These are phyloP conservation scores for Noturus placidus DNA, from an alignment of 2,113 vertebrate species.

Conservation along the genomic window DNA sequence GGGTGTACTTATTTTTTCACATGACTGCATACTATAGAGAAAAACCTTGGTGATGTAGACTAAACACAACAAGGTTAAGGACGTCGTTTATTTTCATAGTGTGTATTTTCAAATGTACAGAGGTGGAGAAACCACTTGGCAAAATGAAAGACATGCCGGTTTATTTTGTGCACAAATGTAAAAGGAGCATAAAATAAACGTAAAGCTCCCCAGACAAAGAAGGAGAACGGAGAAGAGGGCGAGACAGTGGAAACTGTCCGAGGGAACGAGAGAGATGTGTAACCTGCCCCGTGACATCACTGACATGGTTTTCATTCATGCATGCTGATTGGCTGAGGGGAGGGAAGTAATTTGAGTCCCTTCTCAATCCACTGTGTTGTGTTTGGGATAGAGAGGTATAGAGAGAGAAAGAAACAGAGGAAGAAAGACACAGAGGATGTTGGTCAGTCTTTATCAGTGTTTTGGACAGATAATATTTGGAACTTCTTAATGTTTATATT, in stretches of 20 bases:
- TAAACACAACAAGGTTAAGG: not conserved
- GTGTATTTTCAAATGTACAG: not conserved
- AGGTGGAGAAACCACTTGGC: not conserved
- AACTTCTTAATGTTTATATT: slow-evolving; percentile 18
- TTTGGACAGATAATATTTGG: not conserved
- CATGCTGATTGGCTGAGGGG: slow-evolving; percentile 70
- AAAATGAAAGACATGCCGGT: not conserved
- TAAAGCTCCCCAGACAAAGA: not conserved
- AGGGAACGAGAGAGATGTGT: slow-evolving; percentile 22
- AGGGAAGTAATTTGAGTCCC: slow-evolving; percentile 76
- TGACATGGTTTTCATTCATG: slow-evolving; percentile 52
- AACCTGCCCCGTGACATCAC: slow-evolving; percentile 63
- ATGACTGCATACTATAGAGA: too few species aligned
- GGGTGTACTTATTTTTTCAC: too few species aligned
- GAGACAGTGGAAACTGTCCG: not conserved
- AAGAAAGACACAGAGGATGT: slow-evolving; percentile 3
- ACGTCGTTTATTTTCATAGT: not conserved
- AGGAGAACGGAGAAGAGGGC: not conserved
- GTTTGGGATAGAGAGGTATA: slow-evolving; percentile 14
- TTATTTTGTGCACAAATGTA: too few species aligned
- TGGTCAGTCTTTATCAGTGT: not conserved
- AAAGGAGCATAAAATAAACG: not conserved
- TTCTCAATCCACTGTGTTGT: slow-evolving; percentile 32
- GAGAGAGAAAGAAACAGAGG: slow-evolving; percentile 19
- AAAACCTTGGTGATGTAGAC: too few species aligned